Base-by-base conservation (phyloP, 2,888 invertebrate genomes). In the Mallateleia sp. region DNA sequence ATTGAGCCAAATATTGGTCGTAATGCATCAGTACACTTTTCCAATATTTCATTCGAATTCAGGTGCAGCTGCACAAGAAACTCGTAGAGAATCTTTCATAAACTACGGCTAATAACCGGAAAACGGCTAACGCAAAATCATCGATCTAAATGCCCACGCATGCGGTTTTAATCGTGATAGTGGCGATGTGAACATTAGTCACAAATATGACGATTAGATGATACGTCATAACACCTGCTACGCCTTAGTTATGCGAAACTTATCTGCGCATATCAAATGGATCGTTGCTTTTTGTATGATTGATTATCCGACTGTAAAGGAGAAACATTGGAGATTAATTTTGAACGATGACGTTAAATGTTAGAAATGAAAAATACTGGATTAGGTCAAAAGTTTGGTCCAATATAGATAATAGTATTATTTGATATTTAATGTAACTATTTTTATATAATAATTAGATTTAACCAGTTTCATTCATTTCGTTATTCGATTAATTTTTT, bases 1-100 rank as follows among this genome's bases (percentile, higher is more conserved):
- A 81, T 85, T 78, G 86, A 47, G 77, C 87, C 82, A 79, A 85
- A 87, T 89, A 87, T 87, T 77, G 87, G 64, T 64, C 83, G 75
- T 85, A 83, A 88, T 88, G 74, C 83, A 83, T 83, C 75, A 72
- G 78, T 75, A 64, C 88, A 80, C 67, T 88, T 88, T 86, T 83
- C 82, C 87, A 32, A 87, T 87, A 88, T 87, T 88, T 88, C 84
- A 84, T 84, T 77, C 54, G 67, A 84, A 88, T 88, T 82, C 79
- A 75, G 79, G 79, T 78, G 74, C 80, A 86, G 72, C 74, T 81
- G 84, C 62, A 69, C 15, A 52, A 72, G 66, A 84, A 78, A 84
- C 72, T 60, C 56, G 45, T 77, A 78, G 66, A 34, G 78, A 84
- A 85, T 84, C 77, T 74, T 78, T 78, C 64, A 87, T 83, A 81